Percentiles rank a stretch among this genome's conserved stretches.
phyloP scores from a whole-genome alignment of 2,113 vertebrate genomes.

The Halcyon malimbica region DNA sequence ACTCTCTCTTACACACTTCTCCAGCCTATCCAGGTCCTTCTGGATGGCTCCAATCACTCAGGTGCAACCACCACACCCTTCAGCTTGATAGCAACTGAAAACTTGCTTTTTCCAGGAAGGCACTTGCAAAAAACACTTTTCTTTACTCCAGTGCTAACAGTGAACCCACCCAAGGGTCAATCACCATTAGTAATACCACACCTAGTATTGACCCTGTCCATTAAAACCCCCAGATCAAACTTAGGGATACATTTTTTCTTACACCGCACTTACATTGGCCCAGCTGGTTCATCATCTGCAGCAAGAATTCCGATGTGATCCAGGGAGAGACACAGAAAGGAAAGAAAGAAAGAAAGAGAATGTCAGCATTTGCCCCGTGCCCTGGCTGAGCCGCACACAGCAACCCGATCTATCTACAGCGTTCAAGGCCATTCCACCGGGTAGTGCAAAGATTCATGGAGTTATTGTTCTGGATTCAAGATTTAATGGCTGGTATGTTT shows the following conservation, averaged over 20 bases:
- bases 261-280: constrained; percentile 88
- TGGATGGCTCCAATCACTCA: too few relatives aligned
- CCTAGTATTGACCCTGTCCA: neutral
- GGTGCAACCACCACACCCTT: too few relatives aligned
- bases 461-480: constrained; percentile 69
- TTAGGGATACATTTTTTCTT: neutral
- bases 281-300: constrained; percentile 96
- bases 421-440: constrained; percentile 77
- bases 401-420: constrained; percentile 68
- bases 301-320: neutral
- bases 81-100: neutral
- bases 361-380: neutral
- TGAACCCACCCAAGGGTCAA: neutral
- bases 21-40: neutral
- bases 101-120: neutral
- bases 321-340: constrained; percentile 52
- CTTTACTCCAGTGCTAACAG: neutral
- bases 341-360: constrained; percentile 44
- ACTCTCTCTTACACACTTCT: too few relatives aligned
- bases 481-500: constrained; percentile 80
- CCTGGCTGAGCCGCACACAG: neutral
- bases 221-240: neutral
- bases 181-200: neutral
- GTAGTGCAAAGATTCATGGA: constrained; percentile 79
- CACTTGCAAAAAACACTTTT: neutral